Evolutionary conservation across 2,888 invertebrate species (phyloP), one percentile per base, ranked within the genome.

Genomic region (Eupithecia insigniata): DNA sequence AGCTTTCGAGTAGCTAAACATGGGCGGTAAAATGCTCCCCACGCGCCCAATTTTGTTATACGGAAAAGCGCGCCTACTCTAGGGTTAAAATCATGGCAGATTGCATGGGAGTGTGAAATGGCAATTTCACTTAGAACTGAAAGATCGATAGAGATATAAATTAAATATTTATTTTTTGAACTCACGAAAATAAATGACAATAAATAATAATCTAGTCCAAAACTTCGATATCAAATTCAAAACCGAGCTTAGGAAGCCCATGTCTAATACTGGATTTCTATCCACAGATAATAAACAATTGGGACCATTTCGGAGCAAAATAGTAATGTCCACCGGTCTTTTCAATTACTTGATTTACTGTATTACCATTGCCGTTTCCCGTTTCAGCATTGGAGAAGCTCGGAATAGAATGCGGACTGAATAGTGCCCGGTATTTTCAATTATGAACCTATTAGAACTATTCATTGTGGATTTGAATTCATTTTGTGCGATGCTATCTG

Each of bases 401-500:
- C 7, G 58, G 43, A 43, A 68, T 34, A 67, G 34, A 36, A 64
- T 64, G 14, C 36, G 26, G 14, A 26, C 22, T 68, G 67, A 68
- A 67, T 67, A 14, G 60, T 39, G 46, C 7, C 43, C 43, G 67
- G 43, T 26, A 60, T 68, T 71, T 74, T 66, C 71, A 74, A 74
- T 74, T 69, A 74, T 62, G 62, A 55, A 30, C 10, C 68, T 69
- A 69, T 74, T 74, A 74, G 55, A 69, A 66, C 67, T 66, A 70
- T 66, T 71, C 74, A 70, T 70, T 73, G 62, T 74, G 71, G 66
- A 39, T 69, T 43, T n/a, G 46, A 71, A 71, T 69, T 58, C 60
- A 69, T 69, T 71, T 69, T 14, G 68, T 65, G 61, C 34, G 26
- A 70, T 70, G 68, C 39, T 26, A 39, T 30, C 26, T 62, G 26